A percentile compares a stretch with the other conserved stretches of the same genome.
Evolutionary conservation across 2,113 vertebrate species (phyloP).

Genomic region (Tamias sibiricus): DNA sequence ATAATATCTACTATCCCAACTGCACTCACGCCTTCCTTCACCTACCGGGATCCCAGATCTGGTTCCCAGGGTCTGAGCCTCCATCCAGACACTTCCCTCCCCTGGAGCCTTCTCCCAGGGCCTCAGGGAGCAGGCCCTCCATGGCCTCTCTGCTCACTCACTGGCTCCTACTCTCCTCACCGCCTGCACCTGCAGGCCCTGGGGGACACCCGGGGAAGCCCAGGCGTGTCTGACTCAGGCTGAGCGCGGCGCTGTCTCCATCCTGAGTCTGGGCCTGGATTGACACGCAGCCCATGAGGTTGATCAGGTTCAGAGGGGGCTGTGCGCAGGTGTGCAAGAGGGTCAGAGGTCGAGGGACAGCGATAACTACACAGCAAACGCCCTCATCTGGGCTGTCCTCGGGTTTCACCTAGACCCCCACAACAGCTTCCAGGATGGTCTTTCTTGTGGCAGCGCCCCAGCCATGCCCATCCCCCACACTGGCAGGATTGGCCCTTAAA

Average conservation of each 20-base stretch:
- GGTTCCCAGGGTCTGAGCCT: too few relatives aligned
- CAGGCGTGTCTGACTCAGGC: rapidly evolving
- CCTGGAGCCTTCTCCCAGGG: not conserved
- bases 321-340: not conserved
- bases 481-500: not conserved
- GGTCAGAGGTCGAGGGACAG: not conserved
- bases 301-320: not conserved
- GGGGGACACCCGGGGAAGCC: not conserved
- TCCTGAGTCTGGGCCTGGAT: not conserved
- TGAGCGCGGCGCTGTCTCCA: not conserved
- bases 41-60: too few relatives aligned
- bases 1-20: too few relatives aligned
- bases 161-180: not conserved
- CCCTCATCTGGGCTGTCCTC: not conserved
- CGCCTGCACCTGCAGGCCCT: rapidly evolving
- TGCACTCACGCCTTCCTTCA: too few relatives aligned
- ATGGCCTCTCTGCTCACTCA: rapidly evolving
- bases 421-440: not conserved
- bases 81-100: not conserved
- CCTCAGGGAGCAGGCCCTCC: not conserved
- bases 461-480: not conserved
- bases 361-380: not conserved
- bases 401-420: not conserved
- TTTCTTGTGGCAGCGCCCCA: not conserved
- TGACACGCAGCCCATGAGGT: rapidly evolving